Evolutionary conservation across 2,888 invertebrate species (phyloP).

Genomic region (Oligia strigilis): DNA sequence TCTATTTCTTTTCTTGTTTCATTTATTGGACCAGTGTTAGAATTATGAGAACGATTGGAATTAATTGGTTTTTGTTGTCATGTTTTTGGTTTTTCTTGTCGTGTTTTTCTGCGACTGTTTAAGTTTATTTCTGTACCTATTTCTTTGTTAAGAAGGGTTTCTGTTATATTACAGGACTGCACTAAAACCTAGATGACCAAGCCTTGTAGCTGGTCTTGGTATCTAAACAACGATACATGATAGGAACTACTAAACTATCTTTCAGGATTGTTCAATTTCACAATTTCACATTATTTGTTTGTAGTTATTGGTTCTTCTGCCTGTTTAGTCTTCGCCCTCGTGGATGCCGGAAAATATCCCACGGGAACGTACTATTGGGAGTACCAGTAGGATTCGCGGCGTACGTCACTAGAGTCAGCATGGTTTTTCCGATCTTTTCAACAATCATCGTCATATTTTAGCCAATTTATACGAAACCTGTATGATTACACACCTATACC

Average conservation of each 20-base stretch:
- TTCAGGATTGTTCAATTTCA: neutral
- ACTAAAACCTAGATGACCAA: neutral
- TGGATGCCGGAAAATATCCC: neutral
- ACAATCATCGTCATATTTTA: neutral
- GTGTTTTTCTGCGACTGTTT: constrained; percentile 16
- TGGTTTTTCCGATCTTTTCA: neutral
- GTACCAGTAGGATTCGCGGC: neutral
- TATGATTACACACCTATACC: neutral
- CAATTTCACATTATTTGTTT: neutral
- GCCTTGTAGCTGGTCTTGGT: neutral
- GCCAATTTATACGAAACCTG: neutral
- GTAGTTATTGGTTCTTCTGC: neutral
- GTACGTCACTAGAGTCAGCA: neutral
- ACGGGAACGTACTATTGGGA: neutral
- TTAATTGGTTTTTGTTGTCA: constrained; percentile 26
- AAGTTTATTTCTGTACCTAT: neutral
- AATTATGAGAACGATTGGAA: constrained; percentile 63
- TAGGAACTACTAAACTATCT: neutral
- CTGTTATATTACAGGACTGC: neutral
- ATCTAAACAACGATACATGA: neutral
- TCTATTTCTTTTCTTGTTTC: constrained; percentile 55
- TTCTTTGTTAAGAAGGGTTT: neutral
- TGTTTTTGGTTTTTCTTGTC: constrained; percentile 29
- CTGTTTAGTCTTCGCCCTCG: neutral
- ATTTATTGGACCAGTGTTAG: constrained; percentile 69